Conservation (phyloP, 2,888 invertebrate species). For the Leucania comma region DNA sequence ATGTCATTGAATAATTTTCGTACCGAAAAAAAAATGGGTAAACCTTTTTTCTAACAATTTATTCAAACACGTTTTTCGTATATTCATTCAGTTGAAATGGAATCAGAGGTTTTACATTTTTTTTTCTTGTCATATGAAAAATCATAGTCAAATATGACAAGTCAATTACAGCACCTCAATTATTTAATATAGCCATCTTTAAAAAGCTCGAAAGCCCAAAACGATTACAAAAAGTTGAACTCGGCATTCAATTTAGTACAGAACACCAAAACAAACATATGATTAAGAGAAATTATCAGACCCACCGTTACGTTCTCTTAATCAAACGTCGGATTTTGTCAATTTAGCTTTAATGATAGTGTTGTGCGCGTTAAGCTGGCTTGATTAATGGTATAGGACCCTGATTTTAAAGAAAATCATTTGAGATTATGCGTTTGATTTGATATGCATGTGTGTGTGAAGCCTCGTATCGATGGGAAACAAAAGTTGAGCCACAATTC, state of each 20-base stretch:
- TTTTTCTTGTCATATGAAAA: too few species aligned
- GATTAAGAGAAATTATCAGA: constrained; percentile 59
- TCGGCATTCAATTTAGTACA: constrained; percentile 34
- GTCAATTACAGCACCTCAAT: constrained; percentile 5
- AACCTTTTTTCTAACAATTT: too few species aligned
- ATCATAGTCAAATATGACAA: constrained; percentile 15
- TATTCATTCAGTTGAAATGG: too few species aligned
- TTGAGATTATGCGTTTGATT: constrained; percentile 28
- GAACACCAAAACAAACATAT: constrained; percentile 44
- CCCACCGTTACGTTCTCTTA: constrained; percentile 81
- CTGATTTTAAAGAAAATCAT: constrained; percentile 76
- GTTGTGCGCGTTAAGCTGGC: constrained; percentile 81
- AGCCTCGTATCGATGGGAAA: neutral
- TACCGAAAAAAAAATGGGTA: too few species aligned
- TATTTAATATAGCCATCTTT: neutral
- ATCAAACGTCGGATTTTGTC: constrained; percentile 89
- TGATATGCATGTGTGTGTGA: constrained; percentile 22
- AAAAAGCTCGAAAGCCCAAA: constrained; percentile 18
- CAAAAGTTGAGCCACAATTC: neutral
- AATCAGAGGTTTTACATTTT: too few species aligned
- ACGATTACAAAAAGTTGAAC: constrained; percentile 16
- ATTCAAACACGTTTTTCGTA: too few species aligned
- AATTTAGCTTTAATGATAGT: constrained; percentile 87
- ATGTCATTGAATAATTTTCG: too few species aligned
- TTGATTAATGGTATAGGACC: constrained; percentile 85